phyloP scores from a whole-genome alignment of 2,888 invertebrate species.

The Pristionchus arcanus region DNA sequence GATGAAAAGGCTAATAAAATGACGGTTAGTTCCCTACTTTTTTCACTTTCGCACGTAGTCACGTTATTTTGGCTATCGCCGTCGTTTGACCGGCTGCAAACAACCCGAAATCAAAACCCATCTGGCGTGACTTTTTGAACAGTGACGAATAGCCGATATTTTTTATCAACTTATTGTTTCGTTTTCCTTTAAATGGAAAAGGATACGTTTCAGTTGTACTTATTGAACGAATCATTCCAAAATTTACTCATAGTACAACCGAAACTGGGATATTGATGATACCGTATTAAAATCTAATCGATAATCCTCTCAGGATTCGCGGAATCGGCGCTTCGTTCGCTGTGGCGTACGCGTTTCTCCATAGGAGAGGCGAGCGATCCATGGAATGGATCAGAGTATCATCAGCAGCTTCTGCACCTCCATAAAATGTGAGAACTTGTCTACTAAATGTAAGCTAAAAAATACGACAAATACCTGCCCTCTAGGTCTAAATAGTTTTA shows the following conservation, averaged over 20 bases:
- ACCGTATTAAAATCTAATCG: not conserved
- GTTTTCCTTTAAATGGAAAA: no score
- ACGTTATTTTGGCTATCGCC: not conserved
- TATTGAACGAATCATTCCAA: no score
- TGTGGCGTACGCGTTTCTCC: not conserved
- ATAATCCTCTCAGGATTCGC: constrained; percentile 28
- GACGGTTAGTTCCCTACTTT: not conserved
- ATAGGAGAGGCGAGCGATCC: constrained; percentile 2
- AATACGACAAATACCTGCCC: no score
- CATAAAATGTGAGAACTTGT: not conserved
- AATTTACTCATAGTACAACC: no score
- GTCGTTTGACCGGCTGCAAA: no score
- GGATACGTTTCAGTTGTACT: no score
- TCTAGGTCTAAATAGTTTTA: no score
- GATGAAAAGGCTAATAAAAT: not conserved
- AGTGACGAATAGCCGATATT: not conserved
- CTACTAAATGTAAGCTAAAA: not conserved
- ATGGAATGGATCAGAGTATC: not conserved
- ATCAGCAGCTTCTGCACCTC: not conserved
- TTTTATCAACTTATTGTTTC: not conserved
- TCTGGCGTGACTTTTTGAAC: no score
- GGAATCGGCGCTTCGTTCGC: not conserved
- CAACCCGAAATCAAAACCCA: no score
- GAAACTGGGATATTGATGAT: not conserved
- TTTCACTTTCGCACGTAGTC: not conserved